These are phyloP conservation scores for Brachionus angularis DNA, from an alignment of 1,140 invertebrate species.

Conservation along the genomic window DNA sequence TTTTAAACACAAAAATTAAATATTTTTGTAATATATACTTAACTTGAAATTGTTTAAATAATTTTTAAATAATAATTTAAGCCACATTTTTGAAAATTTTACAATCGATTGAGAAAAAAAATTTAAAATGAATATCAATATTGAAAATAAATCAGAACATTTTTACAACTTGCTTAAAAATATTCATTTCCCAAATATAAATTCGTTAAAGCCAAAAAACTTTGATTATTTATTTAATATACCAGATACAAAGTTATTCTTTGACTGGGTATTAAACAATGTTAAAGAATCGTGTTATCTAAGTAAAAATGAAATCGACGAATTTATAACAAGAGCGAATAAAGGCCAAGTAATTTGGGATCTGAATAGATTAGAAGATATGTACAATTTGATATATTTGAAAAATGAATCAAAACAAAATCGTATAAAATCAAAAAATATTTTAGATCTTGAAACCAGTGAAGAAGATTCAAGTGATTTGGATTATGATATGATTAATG, in stretches of 20 bases:
- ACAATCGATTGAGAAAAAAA: no score
- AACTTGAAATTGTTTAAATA: no score
- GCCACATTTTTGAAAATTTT: no score
- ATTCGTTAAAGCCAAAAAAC: not conserved
- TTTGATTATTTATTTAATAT: conserved; percentile 33
- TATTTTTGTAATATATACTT: no score
- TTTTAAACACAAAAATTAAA: no score
- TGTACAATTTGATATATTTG: conserved; percentile 11
- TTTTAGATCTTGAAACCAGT: not conserved
- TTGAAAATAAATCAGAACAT: conserved; percentile 34
- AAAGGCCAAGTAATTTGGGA: conserved; percentile 22
- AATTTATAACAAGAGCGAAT: not conserved
- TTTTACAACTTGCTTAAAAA: conserved; percentile 26
- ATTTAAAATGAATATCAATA: not conserved
- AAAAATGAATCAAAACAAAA: not conserved
- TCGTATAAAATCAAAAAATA: not conserved
- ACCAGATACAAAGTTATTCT: conserved; percentile 18
- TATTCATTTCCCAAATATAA: not conserved
- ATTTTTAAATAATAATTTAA: no score
- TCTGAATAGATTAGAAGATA: conserved; percentile 1
- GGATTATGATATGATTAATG: no score
- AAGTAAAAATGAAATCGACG: not conserved
- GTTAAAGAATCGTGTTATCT: not conserved
- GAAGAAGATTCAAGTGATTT: no score
- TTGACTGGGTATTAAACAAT: conserved; percentile 8